Evolutionary conservation across 2,797 vertebrate genomes (phyloP), one percentile per base, ranked within the genome.

Genomic region (Anguilla marmorata): DNA sequence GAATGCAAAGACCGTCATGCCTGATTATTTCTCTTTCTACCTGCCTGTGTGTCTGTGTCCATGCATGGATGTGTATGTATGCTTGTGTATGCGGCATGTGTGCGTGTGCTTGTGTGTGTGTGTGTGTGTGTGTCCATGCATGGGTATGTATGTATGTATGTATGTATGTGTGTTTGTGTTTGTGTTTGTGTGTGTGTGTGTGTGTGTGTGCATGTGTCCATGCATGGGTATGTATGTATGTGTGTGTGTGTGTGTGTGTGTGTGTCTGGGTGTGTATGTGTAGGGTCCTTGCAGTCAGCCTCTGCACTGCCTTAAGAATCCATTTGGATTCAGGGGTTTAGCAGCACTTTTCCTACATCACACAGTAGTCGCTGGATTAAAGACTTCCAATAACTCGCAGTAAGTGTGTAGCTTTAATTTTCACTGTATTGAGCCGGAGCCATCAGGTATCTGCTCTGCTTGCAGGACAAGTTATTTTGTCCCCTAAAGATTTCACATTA

Each of bases 1-100:
- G 79, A 82, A 82, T 82, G 79, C 12, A 24, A n/a, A 41, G 79
- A 50, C 9, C n/a, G 9, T 24, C 21, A 24, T 19, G 21, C 50
- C 41, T 24, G 8, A 82, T 37, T 76, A 19, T 50, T 48, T 82
- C 21, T n/a, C 45, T 50, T 37, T 50, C 33, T 41, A 33, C 37
- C 37, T 21, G 2, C 48, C 50, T 74, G 58, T 83, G 27, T 84
- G 79, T 82, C 74, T 84, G 63, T 30, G 85, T 86, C 19, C 21
- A 16, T 45, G 76, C 16, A 6, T 45, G 41, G 37, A 7, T 83
- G 45, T 45, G 79, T 79, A 19, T 83, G 27, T 69, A 27, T 84
- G 9, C 54, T 60, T 89, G 86, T 50, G 27, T 66, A 52, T 83
- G 16, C 50, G 12, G 63, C 8, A 66, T 66, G 21, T n/a, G 3